Base-by-base conservation (phyloP, 2,888 invertebrate species). In the Charanyca ferruginea region DNA sequence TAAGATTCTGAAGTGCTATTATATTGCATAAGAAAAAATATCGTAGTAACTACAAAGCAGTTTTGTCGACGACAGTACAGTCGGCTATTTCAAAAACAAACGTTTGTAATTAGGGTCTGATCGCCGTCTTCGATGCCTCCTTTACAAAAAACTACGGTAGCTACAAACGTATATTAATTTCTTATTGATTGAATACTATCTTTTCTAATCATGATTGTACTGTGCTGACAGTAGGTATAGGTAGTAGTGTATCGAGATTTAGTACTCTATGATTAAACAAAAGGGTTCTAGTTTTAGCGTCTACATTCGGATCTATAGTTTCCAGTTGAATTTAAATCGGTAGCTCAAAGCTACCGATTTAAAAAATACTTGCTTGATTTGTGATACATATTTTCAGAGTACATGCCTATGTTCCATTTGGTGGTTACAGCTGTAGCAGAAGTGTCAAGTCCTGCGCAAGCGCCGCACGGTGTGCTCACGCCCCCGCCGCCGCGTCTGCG, bases 81-180 rank as follows among this genome's bases (percentile, higher is more conserved):
- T 89, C 93, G 91, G 93, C 91, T 87, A 90, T 93, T 92, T 91
- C 88, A 92, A 94, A 94, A 94, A 95, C 94, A 93, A 94, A 94
- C 93, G 91, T 83, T 87, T 85, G 85, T 94, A 94, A 95, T 95
- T 93, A 93, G 90, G 88, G 88, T 85, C 85, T 84, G 73, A 67
- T 80, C 86, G 87, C 88, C 86, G 85, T 87, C 87, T 80, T 52
- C 48, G 58, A 54, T 38, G 67, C 44, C 83, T 80, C 81, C 77
- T 77, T 77, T 78, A 83, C 80, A 91, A 91, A 73, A 92, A 91
- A 91, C 90, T 85, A 86, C 90, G 89, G 91, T 91, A 93, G 91
- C 90, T 82, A 91, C 87, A 88, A 90, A 87, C 85, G 82, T 9
- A 77, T 80, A 87, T 85, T 89, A 89, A 89, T 90, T 88, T 85